Conservation (phyloP, 2,113 vertebrate species). For the Saccopteryx bilineata region DNA sequence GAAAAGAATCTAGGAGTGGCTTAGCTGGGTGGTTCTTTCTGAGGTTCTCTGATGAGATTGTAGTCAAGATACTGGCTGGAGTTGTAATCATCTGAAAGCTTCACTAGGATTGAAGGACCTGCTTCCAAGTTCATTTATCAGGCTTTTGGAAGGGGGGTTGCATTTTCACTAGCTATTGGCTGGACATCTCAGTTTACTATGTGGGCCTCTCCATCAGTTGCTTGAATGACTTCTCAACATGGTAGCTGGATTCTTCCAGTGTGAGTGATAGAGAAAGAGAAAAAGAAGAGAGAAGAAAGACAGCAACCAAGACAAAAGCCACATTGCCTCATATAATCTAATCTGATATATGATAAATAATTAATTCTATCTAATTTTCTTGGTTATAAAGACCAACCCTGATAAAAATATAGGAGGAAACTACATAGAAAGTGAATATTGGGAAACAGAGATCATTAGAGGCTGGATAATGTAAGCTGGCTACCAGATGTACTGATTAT, state of each 20-base stretch:
- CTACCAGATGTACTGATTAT: neutral
- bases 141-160: neutral
- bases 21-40: neutral
- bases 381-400: neutral
- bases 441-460: neutral
- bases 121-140: neutral
- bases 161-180: neutral
- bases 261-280: neutral
- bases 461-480: neutral
- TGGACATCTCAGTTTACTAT: constrained; percentile 8
- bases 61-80: constrained; percentile 19
- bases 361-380: neutral
- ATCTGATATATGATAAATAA: neutral
- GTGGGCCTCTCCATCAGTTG: neutral
- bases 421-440: neutral
- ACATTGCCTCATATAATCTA: constrained; percentile 16
- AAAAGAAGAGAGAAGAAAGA: neutral
- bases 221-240: constrained; percentile 21
- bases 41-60: neutral
- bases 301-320: neutral
- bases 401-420: neutral
- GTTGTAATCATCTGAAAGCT: constrained; percentile 5
- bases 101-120: neutral
- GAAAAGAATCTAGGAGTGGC: neutral
- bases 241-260: neutral